phyloP scores from a whole-genome alignment of 2,113 vertebrate genomes.

The Capreolus pygargus region DNA sequence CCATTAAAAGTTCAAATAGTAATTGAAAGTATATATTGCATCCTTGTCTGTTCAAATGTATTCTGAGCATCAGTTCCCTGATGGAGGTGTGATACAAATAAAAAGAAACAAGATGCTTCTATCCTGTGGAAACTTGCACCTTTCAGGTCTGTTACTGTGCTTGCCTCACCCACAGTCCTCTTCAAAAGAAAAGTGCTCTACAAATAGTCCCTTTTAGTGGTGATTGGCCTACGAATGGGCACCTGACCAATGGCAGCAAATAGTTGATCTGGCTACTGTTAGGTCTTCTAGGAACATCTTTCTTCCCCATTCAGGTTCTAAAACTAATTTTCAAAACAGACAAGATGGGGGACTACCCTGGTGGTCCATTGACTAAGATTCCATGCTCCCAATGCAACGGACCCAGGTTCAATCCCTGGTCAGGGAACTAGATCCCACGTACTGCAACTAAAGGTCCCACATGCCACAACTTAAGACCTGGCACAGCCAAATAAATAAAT shows the following conservation, averaged over 20 bases:
- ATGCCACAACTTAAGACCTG: not conserved
- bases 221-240: not conserved
- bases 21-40: not conserved
- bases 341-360: not conserved
- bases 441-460: not conserved
- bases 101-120: not conserved
- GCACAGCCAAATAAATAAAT: not conserved
- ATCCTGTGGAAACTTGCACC: not conserved
- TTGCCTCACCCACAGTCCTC: not conserved
- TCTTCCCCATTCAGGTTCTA: not conserved
- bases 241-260: not conserved
- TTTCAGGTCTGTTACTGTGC: not conserved
- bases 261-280: not conserved
- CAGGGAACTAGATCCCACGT: not conserved
- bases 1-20: not conserved
- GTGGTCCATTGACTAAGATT: not conserved
- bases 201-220: not conserved
- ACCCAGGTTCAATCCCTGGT: not conserved
- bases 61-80: not conserved
- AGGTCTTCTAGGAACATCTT: not conserved
- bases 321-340: conserved; percentile 17
- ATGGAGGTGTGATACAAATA: not conserved
- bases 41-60: not conserved
- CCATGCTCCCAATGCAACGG: not conserved
- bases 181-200: not conserved